These are phyloP conservation scores for Valencia hispanica DNA, from an alignment of 2,797 vertebrate genomes.

Conservation along the genomic window DNA sequence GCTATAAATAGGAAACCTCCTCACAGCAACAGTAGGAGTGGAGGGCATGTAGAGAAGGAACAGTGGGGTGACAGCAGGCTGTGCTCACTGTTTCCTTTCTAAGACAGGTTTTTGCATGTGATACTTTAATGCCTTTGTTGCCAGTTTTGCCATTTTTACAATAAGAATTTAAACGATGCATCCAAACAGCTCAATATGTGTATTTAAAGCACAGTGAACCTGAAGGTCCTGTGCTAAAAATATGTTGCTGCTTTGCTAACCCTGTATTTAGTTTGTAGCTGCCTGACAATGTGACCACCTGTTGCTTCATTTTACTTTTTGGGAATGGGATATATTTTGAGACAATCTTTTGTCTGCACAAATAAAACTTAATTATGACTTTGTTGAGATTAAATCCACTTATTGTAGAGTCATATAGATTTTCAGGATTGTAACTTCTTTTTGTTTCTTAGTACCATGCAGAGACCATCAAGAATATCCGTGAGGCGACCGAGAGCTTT, in stretches of 20 bases:
- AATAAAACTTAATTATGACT: background rate
- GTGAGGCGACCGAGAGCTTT: slow-evolving; percentile 92
- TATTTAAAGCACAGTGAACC: slow-evolving; percentile 35
- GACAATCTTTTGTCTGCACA: background rate
- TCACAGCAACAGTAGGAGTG: slow-evolving; percentile 38
- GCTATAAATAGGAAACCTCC: slow-evolving; percentile 70
- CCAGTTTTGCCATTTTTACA: background rate
- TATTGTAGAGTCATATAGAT: background rate
- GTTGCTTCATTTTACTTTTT: slow-evolving; percentile 18
- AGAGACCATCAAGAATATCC: slow-evolving; percentile 95
- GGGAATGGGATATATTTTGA: background rate
- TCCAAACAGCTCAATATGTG: background rate
- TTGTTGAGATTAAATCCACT: background rate
- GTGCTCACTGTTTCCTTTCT: background rate
- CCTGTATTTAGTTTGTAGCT: slow-evolving; percentile 21
- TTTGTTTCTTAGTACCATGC: slow-evolving; percentile 85
- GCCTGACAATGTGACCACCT: slow-evolving; percentile 21
- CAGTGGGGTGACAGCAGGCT: slow-evolving; percentile 5
- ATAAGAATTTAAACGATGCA: background rate
- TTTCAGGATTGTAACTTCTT: background rate
- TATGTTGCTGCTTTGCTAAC: slow-evolving; percentile 44
- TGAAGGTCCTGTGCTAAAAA: slow-evolving; percentile 46
- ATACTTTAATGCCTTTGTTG: background rate
- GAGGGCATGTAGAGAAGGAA: slow-evolving; percentile 28
- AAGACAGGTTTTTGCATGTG: background rate